Percentiles rank a stretch among this genome's conserved stretches.
Conservation (phyloP, 2,113 vertebrate species). For the Dipodomys spectabilis region DNA sequence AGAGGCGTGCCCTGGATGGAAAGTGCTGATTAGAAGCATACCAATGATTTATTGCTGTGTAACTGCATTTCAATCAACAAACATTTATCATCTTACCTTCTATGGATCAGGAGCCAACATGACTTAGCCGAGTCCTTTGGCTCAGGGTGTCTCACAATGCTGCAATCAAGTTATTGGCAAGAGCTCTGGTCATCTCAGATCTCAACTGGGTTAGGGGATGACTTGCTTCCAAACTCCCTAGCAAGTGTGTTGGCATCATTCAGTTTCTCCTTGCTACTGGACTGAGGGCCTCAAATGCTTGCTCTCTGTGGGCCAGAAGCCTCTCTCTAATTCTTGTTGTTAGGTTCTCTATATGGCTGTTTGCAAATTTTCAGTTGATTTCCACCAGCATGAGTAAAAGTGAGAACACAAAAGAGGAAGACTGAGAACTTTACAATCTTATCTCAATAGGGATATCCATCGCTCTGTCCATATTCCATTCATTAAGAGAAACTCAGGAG, state of each 20-base stretch:
- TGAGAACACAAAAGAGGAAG: background rate
- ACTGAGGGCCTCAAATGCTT: constrained; percentile 12
- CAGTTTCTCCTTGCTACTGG: background rate
- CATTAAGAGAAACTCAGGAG: background rate
- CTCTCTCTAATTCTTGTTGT: background rate
- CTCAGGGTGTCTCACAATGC: background rate
- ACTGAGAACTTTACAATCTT: background rate
- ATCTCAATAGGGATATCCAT: constrained; percentile 3
- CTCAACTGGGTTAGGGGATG: background rate
- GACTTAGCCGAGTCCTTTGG: constrained; percentile 2
- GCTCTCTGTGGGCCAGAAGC: background rate
- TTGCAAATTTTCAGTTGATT: background rate
- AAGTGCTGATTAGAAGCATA: background rate
- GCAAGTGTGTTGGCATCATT: constrained; percentile 26
- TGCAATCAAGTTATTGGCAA: background rate
- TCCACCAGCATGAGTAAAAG: background rate
- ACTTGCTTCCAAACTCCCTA: constrained; percentile 44
- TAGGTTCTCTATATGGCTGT: background rate
- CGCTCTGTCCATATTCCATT: background rate
- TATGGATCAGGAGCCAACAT: background rate
- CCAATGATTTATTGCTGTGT: background rate
- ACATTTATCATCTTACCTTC: background rate
- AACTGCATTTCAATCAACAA: constrained; percentile 29
- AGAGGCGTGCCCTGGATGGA: background rate
- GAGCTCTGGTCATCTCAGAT: background rate